Conservation (phyloP, 2,113 vertebrate species). For the Dasyornis broadbenti region DNA sequence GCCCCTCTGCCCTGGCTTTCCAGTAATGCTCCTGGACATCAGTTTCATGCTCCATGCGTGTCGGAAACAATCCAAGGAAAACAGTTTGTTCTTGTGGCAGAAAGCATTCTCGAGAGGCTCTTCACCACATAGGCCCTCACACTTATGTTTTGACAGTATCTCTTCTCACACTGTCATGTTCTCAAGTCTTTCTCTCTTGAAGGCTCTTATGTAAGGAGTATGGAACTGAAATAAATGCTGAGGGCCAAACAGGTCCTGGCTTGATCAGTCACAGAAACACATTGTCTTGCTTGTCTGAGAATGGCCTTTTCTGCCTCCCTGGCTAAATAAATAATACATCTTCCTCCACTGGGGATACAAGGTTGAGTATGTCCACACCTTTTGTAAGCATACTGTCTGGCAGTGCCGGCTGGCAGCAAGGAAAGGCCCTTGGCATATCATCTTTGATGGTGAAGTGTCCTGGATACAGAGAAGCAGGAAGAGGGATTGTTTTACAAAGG, state of each 20-base stretch:
- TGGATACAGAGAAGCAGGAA: background rate
- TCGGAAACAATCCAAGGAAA: background rate
- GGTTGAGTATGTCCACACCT: background rate
- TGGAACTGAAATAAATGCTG: background rate
- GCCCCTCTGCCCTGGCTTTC: background rate
- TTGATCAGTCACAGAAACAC: background rate
- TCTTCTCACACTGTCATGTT: constrained; percentile 22
- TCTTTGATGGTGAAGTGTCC: background rate
- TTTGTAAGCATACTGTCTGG: background rate
- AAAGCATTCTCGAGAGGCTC: background rate
- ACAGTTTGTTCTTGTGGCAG: background rate
- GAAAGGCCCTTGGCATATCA: background rate
- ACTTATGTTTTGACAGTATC: constrained; percentile 13
- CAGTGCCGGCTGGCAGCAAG: background rate
- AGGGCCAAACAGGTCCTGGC: background rate
- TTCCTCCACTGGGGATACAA: background rate
- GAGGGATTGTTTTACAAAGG: background rate
- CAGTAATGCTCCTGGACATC: background rate
- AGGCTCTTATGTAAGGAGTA: constrained; percentile 6
- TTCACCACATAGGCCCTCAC: background rate
- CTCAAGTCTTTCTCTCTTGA: background rate
- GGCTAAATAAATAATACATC: background rate
- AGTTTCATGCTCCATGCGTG: background rate
- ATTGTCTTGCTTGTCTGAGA: background rate
- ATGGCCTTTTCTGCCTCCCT: background rate